Conservation (phyloP, 2,888 invertebrate genomes). For the Diaprepes abbreviatus region DNA sequence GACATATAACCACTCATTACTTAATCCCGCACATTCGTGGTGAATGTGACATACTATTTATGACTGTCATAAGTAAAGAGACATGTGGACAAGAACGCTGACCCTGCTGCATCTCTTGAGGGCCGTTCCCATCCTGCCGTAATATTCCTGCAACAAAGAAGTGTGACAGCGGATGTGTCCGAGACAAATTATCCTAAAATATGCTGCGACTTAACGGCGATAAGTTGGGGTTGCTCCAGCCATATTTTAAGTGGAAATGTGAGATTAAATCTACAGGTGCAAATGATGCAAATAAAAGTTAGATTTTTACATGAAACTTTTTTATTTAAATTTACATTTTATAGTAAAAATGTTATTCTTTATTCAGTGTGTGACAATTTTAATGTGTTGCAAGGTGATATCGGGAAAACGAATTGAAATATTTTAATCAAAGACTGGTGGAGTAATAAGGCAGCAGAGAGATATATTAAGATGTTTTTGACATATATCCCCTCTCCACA, state of each 20-base stretch:
- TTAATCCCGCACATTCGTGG: conserved; percentile 54
- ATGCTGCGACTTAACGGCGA: conserved; percentile 41
- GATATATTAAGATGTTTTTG: too few relatives aligned
- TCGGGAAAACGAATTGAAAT: too few relatives aligned
- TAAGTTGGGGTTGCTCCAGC: not conserved
- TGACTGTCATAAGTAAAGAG: conserved; percentile 57
- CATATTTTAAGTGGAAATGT: not conserved
- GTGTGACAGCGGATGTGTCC: conserved; percentile 49
- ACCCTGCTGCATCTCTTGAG: conserved; percentile 46
- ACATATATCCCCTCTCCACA: too few relatives aligned
- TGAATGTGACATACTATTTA: conserved; percentile 57
- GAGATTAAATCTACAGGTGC: too few relatives aligned
- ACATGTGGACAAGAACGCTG: conserved; percentile 51
- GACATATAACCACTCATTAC: conserved; percentile 52
- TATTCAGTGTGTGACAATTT: too few relatives aligned
- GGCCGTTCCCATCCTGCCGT: conserved; percentile 31
- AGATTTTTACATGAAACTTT: too few relatives aligned
- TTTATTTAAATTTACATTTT: too few relatives aligned
- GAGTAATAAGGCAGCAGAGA: too few relatives aligned
- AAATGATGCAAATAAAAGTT: too few relatives aligned
- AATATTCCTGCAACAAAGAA: conserved; percentile 40
- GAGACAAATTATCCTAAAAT: conserved; percentile 54
- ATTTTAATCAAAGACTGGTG: too few relatives aligned
- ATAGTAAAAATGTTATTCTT: too few relatives aligned
- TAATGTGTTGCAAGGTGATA: too few relatives aligned